Conservation (phyloP, 23 tunicate genomes). For the Trididemnum clinides region DNA sequence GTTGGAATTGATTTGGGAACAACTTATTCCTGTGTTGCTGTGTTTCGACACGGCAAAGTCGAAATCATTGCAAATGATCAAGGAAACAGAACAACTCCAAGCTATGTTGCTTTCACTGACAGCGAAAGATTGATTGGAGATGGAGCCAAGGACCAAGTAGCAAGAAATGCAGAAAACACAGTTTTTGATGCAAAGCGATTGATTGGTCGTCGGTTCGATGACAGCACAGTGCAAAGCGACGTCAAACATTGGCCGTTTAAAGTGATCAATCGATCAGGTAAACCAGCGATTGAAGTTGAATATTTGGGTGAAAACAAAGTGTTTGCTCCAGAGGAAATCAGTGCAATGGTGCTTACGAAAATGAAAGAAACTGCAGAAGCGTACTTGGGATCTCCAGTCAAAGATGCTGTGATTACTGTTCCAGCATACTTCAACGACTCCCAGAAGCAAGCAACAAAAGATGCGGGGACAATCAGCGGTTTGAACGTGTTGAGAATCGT, state of each 20-base stretch:
- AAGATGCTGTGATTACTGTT: slow-evolving; percentile 90
- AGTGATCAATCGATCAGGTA: slow-evolving; percentile 52
- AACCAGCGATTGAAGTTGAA: slow-evolving; percentile 61
- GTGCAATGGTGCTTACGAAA: slow-evolving; percentile 88
- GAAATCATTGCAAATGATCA: slow-evolving; percentile 53
- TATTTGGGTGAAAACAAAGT: slow-evolving; percentile 62
- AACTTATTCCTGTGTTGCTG: slow-evolving; percentile 77
- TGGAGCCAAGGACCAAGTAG: slow-evolving; percentile 86
- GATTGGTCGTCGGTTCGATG: slow-evolving; percentile 78
- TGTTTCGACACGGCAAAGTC: slow-evolving; percentile 75
- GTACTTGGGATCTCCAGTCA: slow-evolving; percentile 74
- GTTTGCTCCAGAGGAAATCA: slow-evolving; percentile 91
- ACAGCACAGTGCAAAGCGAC: slow-evolving; percentile 71
- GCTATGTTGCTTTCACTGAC: slow-evolving; percentile 35
- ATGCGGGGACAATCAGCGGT: slow-evolving; percentile 76
- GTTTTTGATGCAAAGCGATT: slow-evolving; percentile 83
- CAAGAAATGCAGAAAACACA: slow-evolving; percentile 76
- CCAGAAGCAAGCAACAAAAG: slow-evolving; percentile 94
- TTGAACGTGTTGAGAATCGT: slow-evolving; percentile 77
- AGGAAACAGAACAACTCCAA: slow-evolving; percentile 42
- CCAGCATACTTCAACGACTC: slow-evolving; percentile 98
- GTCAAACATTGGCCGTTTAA: slow-evolving; percentile 81
- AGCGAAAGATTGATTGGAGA: slow-evolving; percentile 64
- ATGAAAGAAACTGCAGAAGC: slow-evolving; percentile 98
- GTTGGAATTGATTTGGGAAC: slow-evolving; percentile 92